Conservation (phyloP, 2,797 vertebrate genomes). For the Chelidonichthys spinosus region DNA sequence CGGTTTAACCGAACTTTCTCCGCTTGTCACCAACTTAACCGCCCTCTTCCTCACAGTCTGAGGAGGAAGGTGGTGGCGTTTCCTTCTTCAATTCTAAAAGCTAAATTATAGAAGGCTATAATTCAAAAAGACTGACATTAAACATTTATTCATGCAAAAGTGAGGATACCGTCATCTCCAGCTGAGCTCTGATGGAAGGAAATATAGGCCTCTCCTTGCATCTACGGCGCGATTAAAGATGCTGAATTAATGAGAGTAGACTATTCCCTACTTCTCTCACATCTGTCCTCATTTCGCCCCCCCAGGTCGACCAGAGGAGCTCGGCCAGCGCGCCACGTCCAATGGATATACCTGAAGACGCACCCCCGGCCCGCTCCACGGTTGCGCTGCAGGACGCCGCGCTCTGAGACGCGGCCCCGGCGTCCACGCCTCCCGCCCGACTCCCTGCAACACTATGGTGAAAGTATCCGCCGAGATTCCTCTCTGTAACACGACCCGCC, state of each 20-base stretch:
- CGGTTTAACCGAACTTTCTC: not conserved
- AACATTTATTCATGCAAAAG: constrained; percentile 31
- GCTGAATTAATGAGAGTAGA: constrained; percentile 6
- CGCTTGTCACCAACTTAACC: not conserved
- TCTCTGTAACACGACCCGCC: constrained; percentile 58
- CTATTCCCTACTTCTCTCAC: constrained; percentile 9
- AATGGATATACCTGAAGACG: constrained; percentile 76
- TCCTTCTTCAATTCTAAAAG: not conserved
- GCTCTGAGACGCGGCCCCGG: constrained; percentile 65
- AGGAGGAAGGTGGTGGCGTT: not conserved
- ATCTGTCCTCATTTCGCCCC: constrained; percentile 31
- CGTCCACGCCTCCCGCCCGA: constrained; percentile 47
- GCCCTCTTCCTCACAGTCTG: not conserved
- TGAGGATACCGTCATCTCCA: constrained; percentile 3
- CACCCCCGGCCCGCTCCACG: constrained; percentile 30
- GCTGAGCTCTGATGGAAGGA: not conserved
- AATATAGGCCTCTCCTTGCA: not conserved
- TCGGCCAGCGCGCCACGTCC: constrained; percentile 34
- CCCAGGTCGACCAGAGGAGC: constrained; percentile 64
- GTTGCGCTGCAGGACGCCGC: constrained; percentile 42
- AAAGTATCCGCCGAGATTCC: constrained; percentile 57
- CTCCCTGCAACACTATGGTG: constrained; percentile 74
- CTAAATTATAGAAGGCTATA: constrained; percentile 10
- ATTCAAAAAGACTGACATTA: constrained; percentile 18
- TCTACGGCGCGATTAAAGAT: constrained; percentile 17